Evolutionary conservation across 2,888 invertebrate species (phyloP).

Genomic region (Lacanobia wlatinum): DNA sequence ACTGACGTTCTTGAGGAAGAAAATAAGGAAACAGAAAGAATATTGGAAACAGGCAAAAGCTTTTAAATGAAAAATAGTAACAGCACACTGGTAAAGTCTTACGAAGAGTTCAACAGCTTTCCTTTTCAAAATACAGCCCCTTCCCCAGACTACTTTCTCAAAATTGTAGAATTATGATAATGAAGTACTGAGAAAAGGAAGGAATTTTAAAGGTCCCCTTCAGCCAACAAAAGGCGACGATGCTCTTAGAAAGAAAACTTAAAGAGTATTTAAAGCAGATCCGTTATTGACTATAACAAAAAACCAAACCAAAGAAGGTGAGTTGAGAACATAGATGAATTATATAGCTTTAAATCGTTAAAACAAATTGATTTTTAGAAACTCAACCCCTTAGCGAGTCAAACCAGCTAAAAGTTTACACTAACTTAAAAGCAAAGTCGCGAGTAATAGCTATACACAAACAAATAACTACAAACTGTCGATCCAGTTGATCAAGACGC

Average conservation of each 20-base stretch:
- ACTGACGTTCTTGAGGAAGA: neutral
- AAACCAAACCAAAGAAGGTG: neutral
- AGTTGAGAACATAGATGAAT: neutral
- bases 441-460: neutral
- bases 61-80: conserved; percentile 10
- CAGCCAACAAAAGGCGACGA: conserved; percentile 5
- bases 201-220: conserved; percentile 37
- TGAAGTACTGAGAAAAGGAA: conserved; percentile 45
- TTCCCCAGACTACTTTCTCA: conserved; percentile 17
- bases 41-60: neutral
- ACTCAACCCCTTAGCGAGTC: neutral
- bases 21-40: conserved; percentile 1
- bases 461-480: conserved; percentile 8
- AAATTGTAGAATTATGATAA: conserved; percentile 56
- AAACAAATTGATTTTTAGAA: too few species aligned
- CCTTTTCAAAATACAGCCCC: conserved; percentile 18
- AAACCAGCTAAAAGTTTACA: neutral
- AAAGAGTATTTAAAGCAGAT: neutral
- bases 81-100: neutral
- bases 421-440: neutral
- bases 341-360: neutral
- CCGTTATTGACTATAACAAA: neutral
- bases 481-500: conserved; percentile 50
- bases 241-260: neutral
- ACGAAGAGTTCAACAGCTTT: conserved; percentile 5